Conservation (phyloP, 35 echinoderm and acorn worm species). For the Nesometra sesokonis region DNA sequence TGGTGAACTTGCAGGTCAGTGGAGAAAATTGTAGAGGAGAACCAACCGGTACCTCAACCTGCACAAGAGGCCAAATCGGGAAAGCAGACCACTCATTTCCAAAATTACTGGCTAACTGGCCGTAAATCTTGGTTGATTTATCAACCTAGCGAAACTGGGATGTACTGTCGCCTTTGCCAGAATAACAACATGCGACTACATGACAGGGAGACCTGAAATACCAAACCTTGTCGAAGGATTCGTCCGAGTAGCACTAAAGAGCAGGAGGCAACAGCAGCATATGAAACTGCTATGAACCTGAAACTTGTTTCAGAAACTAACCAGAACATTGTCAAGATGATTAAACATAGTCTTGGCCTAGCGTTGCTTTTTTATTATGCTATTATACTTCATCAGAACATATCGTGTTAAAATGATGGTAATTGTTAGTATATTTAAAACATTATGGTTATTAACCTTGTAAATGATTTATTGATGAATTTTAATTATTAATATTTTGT, state of each 20-base stretch:
- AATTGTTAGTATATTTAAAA: not conserved
- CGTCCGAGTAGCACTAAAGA: slow-evolving; percentile 7
- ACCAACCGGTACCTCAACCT: too few relatives aligned
- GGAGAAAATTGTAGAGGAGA: too few relatives aligned
- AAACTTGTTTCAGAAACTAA: too few relatives aligned
- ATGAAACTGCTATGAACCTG: too few relatives aligned
- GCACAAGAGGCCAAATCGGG: not conserved
- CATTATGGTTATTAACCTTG: too few relatives aligned
- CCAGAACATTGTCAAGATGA: too few relatives aligned
- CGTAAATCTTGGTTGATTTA: slow-evolving; percentile 13
- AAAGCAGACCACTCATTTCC: slow-evolving; percentile 25
- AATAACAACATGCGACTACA: slow-evolving; percentile 25
- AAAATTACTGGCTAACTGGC: slow-evolving; percentile 12
- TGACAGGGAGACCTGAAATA: too few relatives aligned
- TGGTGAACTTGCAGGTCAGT: too few relatives aligned
- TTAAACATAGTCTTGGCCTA: too few relatives aligned
- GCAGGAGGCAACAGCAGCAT: slow-evolving; percentile 7
- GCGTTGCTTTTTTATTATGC: not conserved
- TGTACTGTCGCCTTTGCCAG: too few relatives aligned
- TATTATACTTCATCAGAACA: not conserved
- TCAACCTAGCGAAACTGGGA: slow-evolving; percentile 5
- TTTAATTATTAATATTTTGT: too few relatives aligned
- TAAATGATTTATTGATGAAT: too few relatives aligned
- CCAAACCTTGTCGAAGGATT: slow-evolving; percentile 2
- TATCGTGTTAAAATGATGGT: not conserved